These are phyloP conservation scores for Hydraecia micacea DNA, from an alignment of 2,888 invertebrate genomes.

Conservation along the genomic window DNA sequence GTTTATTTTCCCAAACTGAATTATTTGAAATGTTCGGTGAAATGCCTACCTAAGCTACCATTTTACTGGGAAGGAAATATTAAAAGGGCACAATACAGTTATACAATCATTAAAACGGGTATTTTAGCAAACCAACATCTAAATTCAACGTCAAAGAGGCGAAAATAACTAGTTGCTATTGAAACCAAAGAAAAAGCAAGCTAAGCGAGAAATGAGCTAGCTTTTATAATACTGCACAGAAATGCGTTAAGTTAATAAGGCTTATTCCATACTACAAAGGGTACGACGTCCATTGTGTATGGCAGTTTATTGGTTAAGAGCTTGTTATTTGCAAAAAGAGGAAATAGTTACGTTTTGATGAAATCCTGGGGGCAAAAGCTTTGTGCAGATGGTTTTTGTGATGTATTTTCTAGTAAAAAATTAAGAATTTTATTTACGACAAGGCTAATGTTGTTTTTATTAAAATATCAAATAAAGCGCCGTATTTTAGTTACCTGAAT, in stretches of 20 bases:
- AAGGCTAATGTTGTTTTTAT: conserved; percentile 11
- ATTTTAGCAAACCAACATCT: conserved; percentile 14
- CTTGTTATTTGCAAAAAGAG: conserved; percentile 63
- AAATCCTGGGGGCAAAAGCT: conserved; percentile 33
- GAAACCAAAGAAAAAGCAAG: conserved; percentile 41
- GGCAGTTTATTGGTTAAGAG: conserved; percentile 61
- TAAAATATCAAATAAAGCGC: conserved; percentile 1
- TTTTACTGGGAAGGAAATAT: not conserved
- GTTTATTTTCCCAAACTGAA: conserved; percentile 29
- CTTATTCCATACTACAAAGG: conserved; percentile 65
- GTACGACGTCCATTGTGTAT: conserved; percentile 59
- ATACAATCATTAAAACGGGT: conserved; percentile 17
- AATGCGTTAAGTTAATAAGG: conserved; percentile 64
- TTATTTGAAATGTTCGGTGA: conserved; percentile 34
- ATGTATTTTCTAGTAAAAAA: conserved; percentile 26
- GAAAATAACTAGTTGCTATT: conserved; percentile 34
- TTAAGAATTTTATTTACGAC: conserved; percentile 6
- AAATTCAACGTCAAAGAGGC: conserved; percentile 33
- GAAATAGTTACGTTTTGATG: conserved; percentile 56
- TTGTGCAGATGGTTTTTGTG: conserved; percentile 23
- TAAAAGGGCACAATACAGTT: not conserved
- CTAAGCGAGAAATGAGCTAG: conserved; percentile 50
- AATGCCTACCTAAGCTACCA: not conserved
- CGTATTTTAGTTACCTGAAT: not conserved
- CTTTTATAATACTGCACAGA: conserved; percentile 38